Conservation (phyloP, 2,888 invertebrate genomes). For the Calameuta filiformis region DNA sequence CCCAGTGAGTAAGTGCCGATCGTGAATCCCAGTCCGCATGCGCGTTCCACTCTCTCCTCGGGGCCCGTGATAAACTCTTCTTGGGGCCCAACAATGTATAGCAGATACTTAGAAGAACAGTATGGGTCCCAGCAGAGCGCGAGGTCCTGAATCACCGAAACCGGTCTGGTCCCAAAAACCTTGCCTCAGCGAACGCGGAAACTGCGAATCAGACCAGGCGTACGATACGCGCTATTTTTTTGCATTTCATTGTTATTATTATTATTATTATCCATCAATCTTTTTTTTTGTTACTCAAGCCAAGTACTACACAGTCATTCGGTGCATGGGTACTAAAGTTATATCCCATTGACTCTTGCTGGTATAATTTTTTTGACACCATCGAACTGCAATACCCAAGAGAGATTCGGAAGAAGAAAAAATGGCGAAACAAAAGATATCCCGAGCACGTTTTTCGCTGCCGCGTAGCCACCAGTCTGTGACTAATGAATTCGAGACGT, state of each 20-base stretch:
- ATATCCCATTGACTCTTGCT: not conserved
- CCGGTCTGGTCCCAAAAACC: slow-evolving; percentile 21
- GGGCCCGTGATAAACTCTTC: not conserved
- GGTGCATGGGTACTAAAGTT: not conserved
- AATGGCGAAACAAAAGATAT: not conserved
- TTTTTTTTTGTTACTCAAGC: not conserved
- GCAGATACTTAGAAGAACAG: not conserved
- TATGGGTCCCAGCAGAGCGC: not conserved
- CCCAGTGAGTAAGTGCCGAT: not conserved
- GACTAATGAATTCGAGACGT: not conserved
- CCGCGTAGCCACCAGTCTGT: not conserved
- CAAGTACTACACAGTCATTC: not conserved
- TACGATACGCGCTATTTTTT: not conserved
- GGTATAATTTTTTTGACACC: not conserved
- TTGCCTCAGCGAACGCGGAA: slow-evolving; percentile 51
- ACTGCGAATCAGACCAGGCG: slow-evolving; percentile 27
- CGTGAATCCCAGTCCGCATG: not conserved
- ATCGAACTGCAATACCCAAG: not conserved
- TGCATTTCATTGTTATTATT: slow-evolving; percentile 5
- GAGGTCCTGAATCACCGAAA: slow-evolving; percentile 47
- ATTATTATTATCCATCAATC: not conserved
- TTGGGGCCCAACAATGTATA: not conserved
- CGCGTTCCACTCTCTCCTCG: not conserved
- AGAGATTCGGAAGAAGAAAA: not conserved
- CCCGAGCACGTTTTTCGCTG: not conserved